Percentiles rank a stretch among this genome's conserved stretches.
Evolutionary conservation across 2,888 invertebrate species (phyloP).

Genomic region (Ypsolopha scabrella): DNA sequence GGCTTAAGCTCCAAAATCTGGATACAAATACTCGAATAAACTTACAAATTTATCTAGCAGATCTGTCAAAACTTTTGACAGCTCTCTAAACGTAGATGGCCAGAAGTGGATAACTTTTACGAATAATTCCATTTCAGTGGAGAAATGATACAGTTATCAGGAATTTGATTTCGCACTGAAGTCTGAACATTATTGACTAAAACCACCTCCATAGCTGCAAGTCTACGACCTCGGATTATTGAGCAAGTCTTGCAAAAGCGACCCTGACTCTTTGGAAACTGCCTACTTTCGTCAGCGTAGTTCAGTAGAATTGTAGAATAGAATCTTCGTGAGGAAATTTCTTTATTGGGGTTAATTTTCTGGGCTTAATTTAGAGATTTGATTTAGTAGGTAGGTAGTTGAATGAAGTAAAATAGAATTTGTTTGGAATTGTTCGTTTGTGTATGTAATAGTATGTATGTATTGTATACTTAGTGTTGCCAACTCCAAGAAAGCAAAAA

Average conservation of each 20-base stretch:
- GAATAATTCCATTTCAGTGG: constrained; percentile 37
- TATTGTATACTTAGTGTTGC: too few relatives aligned
- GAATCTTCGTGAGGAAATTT: too few relatives aligned
- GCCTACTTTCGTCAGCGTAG: too few relatives aligned
- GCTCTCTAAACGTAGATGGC: constrained; percentile 37
- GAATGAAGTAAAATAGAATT: too few relatives aligned
- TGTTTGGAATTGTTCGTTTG: too few relatives aligned
- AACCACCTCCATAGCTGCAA: not conserved
- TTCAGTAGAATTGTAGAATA: too few relatives aligned
- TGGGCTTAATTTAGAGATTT: too few relatives aligned
- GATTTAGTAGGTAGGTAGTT: too few relatives aligned
- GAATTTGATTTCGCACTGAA: not conserved
- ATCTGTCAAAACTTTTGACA: constrained; percentile 49
- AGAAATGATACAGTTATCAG: not conserved
- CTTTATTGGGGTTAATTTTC: too few relatives aligned
- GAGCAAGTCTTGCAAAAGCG: not conserved
- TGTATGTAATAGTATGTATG: too few relatives aligned
- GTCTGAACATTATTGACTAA: not conserved
- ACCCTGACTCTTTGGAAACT: not conserved
- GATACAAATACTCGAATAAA: constrained; percentile 54
- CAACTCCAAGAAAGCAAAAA: too few relatives aligned
- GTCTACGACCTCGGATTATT: not conserved
- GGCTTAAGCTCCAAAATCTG: constrained; percentile 42
- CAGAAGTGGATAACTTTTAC: constrained; percentile 36
- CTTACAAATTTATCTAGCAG: constrained; percentile 39